Evolutionary conservation across 2,888 invertebrate species (phyloP), one percentile per base, ranked within the genome.

Genomic region (Pyrrhosoma nymphula): DNA sequence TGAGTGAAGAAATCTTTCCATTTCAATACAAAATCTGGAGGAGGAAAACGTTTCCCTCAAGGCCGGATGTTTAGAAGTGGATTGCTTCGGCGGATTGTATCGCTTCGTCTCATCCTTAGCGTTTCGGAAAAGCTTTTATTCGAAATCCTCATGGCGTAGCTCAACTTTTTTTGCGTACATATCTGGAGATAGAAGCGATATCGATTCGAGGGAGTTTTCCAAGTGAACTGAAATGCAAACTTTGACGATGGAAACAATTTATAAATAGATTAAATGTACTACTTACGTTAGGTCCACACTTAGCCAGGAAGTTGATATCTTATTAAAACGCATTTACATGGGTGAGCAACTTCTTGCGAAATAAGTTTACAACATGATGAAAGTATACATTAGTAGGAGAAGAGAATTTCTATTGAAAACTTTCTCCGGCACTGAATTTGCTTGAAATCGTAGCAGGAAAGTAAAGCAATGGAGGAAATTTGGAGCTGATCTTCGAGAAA

Each of bases 51-150:
- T 35, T 82, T 82, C 30, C 35, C 30, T 14, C 69, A 26, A n/a
- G 69, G 69, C 26, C 35, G 82, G 82, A 82, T 82, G 30, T 35
- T 82, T 82, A 82, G 82, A 35, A 82, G 82, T 82, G 82, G 35
- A 82, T 82, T 82, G 30, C 82, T 82, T 35, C 3, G 82, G 16
- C 82, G 82, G 35, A 35, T 18, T 82, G 35, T 82, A 82, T 35
- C 30, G 82, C 82, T 35, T 82, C 82, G 82, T 82, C 82, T 35
- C 82, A 12, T 69, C 30, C 82, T 82, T 18, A 82, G 35, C 35
- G 30, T 82, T 26, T 23, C 82, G 82, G 18, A 35, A 82, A n/a
- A 16, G 23, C 82, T 35, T 82, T 18, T 82, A 35, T 82, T 82
- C 82, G 82, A 35, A 35, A 35, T 35, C 16, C 14, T 35, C 16